Base-by-base conservation (phyloP, 1,140 invertebrate species). In the Maniola jurtina region DNA sequence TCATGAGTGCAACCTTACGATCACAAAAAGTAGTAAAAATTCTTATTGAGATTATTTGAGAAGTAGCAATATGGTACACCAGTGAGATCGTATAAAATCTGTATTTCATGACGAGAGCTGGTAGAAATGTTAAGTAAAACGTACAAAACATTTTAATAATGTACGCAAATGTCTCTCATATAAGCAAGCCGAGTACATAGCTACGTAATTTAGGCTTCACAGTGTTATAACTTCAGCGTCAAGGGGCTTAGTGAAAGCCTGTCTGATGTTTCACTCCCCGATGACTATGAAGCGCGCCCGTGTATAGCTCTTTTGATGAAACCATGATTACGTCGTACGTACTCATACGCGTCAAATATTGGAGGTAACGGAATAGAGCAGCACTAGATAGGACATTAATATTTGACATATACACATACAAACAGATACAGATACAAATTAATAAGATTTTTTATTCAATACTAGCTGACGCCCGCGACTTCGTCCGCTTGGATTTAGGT, bases 271-370 rank as follows among this genome's bases (percentile, higher is more conserved):
- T 52, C 48, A 13, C 48, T 52, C 79, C 61, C 67, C 83, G 82
- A 86, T 84, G 76, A 80, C 75, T 78, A 69, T 52, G 48, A 52
- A 52, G 62, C 73, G 75, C 67, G 73, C 67, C 75, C 65, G 64
- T 80, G 48, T 64, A 79, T 76, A 80, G 79, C 76, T 79, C 80
- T 84, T 85, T 88, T 86, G 83, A 86, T 86, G 82, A 86, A 83
- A 84, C 83, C 84, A 82, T 88, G 82, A 86, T 85, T 85, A 87
- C 84, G 83, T 79, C 75, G 70, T 79, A 81, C 76, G 80, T 82
- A 84, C 64, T 13, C 38, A 60, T 59, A 61, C 40, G 40, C 61
- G 35, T 16, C 25, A 55, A 16, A 52, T 65, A 65, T 54, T 54
- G 56, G 48, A 52, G 47, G 15, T 25, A 5, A 25, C 15, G 14